Conservation (phyloP, 2,888 invertebrate genomes). For the Oscheius onirici region DNA sequence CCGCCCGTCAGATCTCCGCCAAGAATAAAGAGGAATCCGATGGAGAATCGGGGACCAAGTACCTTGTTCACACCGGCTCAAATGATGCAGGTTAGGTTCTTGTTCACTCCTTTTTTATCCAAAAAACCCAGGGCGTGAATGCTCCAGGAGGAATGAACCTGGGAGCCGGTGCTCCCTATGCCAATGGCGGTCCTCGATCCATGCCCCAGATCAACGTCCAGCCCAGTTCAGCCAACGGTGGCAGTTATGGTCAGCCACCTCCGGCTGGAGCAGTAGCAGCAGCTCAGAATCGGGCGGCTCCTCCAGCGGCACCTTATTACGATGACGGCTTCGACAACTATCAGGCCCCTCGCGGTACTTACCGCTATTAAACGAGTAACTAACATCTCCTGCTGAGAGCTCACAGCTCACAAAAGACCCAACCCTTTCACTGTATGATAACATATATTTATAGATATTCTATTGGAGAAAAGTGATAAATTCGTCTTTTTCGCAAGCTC, state of each 20-base stretch:
- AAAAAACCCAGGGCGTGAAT: constrained; percentile 20
- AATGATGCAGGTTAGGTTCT: constrained; percentile 68
- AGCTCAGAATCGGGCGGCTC: not conserved
- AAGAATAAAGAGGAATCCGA: constrained; percentile 67
- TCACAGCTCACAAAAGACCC: constrained; percentile 10
- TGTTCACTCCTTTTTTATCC: too few species aligned
- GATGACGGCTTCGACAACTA: constrained; percentile 5
- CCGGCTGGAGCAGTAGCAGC: not conserved
- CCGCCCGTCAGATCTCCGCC: constrained; percentile 56
- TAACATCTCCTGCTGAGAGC: constrained; percentile 18
- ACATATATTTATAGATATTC: constrained; percentile 21
- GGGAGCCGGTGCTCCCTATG: constrained; percentile 35
- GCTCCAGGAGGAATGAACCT: constrained; percentile 32
- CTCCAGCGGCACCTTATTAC: constrained; percentile 1
- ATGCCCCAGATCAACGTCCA: constrained; percentile 41
- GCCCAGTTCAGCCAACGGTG: constrained; percentile 24
- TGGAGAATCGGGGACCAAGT: constrained; percentile 69
- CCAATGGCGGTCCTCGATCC: constrained; percentile 39
- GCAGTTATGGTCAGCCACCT: not conserved
- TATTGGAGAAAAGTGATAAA: constrained; percentile 9
- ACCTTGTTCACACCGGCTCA: constrained; percentile 67
- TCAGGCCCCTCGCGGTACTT: constrained; percentile 18
- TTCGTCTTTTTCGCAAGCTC: not conserved
- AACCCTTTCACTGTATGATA: not conserved
- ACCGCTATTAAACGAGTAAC: constrained; percentile 25